phyloP scores from a whole-genome alignment of 2,888 invertebrate species.

The Ormia ochracea region DNA sequence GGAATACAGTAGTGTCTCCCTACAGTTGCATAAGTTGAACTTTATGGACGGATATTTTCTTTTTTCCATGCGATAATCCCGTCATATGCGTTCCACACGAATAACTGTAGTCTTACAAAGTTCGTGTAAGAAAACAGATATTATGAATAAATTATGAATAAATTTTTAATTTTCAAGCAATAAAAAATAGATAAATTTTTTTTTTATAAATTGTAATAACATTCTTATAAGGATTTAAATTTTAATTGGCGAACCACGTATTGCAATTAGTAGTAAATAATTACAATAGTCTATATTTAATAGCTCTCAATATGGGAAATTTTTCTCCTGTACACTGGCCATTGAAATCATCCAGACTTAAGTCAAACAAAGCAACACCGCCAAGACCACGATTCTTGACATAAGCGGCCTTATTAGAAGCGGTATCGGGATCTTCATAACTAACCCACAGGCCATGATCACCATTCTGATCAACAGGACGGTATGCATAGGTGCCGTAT shows the following conservation, averaged over 20 bases:
- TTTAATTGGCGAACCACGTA: background rate
- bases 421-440: constrained; percentile 89
- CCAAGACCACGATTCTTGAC: constrained; percentile 86
- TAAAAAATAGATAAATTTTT: too few species aligned
- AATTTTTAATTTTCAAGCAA: too few species aligned
- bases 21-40: too few species aligned
- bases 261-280: background rate
- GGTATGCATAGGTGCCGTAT: constrained; percentile 87
- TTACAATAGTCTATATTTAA: constrained; percentile 79
- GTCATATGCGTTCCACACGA: too few species aligned
- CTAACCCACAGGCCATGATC: constrained; percentile 88
- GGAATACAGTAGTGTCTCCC: too few species aligned
- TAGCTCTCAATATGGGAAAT: constrained; percentile 86
- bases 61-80: too few species aligned
- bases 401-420: constrained; percentile 86
- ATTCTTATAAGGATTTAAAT: background rate
- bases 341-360: constrained; percentile 88
- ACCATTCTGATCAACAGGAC: constrained; percentile 81
- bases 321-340: constrained; percentile 88
- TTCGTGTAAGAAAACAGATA: too few species aligned
- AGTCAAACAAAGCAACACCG: constrained; percentile 85
- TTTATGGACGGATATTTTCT: too few species aligned
- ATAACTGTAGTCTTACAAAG: too few species aligned
- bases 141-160: too few species aligned
- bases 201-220: too few species aligned